Conservation (phyloP, 2,888 invertebrate species). For the Philhelius pedissequus region DNA sequence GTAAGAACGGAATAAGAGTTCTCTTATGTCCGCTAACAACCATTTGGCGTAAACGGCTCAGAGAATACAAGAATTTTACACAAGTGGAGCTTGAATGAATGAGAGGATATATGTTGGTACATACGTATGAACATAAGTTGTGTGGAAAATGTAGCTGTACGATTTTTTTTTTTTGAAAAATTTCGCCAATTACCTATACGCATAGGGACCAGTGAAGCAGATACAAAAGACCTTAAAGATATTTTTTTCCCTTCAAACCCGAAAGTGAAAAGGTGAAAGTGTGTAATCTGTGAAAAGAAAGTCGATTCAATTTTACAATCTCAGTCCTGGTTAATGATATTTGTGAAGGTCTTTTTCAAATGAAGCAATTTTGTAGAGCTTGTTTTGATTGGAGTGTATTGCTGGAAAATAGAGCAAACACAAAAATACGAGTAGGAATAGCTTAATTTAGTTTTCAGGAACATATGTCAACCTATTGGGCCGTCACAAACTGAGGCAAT, state of each 20-base stretch:
- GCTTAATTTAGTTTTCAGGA: too few relatives aligned
- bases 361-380: not conserved
- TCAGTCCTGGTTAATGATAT: not conserved
- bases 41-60: slow-evolving; percentile 53
- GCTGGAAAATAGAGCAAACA: too few relatives aligned
- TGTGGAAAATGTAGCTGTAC: not conserved
- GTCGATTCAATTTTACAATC: not conserved
- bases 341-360: not conserved
- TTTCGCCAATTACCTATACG: not conserved
- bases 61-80: slow-evolving; percentile 17
- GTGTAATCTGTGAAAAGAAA: slow-evolving; percentile 7
- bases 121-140: not conserved
- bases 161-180: not conserved
- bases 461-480: too few relatives aligned
- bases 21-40: slow-evolving; percentile 47
- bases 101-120: not conserved
- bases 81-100: slow-evolving; percentile 34
- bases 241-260: not conserved
- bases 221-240: slow-evolving; percentile 4
- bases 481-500: too few relatives aligned
- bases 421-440: too few relatives aligned
- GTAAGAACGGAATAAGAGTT: slow-evolving; percentile 21
- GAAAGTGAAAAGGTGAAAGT: slow-evolving; percentile 40
- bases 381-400: not conserved
- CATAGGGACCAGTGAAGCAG: not conserved